phyloP scores from a whole-genome alignment of 2,797 vertebrate species.

The Hapalemur alaotrensis region DNA sequence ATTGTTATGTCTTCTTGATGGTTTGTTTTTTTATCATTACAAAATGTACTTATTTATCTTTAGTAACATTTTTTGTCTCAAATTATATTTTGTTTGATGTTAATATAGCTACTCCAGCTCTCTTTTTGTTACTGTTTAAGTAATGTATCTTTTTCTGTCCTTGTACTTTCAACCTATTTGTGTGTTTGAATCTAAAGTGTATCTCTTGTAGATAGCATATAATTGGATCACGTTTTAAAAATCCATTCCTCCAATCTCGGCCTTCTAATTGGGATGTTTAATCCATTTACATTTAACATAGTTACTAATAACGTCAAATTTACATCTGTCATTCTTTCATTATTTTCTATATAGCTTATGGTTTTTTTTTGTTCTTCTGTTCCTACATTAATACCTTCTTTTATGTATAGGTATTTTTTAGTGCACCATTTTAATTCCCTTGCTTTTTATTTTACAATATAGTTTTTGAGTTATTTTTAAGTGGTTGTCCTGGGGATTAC shows the following conservation, averaged over 20 bases:
- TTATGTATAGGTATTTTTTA: not conserved
- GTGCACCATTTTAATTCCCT: not conserved
- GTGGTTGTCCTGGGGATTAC: not conserved
- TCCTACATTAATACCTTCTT: not conserved
- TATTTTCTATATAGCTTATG: not conserved
- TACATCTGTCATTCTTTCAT: not conserved
- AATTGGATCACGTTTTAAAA: not conserved
- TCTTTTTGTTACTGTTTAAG: not conserved
- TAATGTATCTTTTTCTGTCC: not conserved
- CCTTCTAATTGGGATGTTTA: not conserved
- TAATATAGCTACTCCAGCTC: not conserved
- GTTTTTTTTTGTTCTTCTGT: not conserved
- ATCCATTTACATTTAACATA: not conserved
- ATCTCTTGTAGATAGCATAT: not conserved
- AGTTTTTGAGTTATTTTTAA: not conserved
- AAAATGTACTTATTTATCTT: not conserved
- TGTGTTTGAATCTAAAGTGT: not conserved
- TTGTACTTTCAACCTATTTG: not conserved
- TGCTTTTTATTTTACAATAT: not conserved
- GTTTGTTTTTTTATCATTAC: not conserved
- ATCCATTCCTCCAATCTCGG: not conserved
- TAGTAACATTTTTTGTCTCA: not conserved
- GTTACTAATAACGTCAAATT: not conserved
- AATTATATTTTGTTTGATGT: not conserved
- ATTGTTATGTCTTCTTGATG: not conserved